Conservation (phyloP, 2,113 vertebrate species). For the Ranitomeya imitator region DNA sequence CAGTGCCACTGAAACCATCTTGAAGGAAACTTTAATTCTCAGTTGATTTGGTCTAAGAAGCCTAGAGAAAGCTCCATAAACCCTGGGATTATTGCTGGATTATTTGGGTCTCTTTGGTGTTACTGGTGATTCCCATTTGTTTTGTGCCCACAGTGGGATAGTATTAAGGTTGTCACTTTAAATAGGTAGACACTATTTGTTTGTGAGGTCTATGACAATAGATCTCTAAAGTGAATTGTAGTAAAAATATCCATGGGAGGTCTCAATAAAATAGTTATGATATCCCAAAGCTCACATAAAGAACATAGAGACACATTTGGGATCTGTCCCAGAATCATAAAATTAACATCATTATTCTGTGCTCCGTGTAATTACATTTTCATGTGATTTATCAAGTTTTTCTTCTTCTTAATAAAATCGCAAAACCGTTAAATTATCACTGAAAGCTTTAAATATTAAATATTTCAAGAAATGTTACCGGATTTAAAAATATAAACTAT, state of each 20-base stretch:
- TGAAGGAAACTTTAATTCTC: constrained; percentile 40
- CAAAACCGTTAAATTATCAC: neutral
- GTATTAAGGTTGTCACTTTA: neutral
- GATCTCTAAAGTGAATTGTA: constrained; percentile 1
- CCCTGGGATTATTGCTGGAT: constrained; percentile 26
- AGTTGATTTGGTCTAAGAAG: constrained; percentile 1
- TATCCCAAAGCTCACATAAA: constrained; percentile 1
- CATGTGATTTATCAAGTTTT: neutral
- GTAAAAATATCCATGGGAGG: constrained; percentile 26
- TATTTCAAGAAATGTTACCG: neutral
- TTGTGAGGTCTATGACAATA: neutral
- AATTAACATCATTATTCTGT: constrained; percentile 14
- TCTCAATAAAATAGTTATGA: neutral
- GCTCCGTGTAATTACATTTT: constrained; percentile 14
- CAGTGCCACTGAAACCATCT: constrained; percentile 31
- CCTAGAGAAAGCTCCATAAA: constrained; percentile 37
- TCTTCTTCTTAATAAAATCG: neutral
- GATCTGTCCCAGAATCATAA: constrained; percentile 16
- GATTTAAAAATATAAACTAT: neutral
- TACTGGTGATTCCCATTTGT: neutral
- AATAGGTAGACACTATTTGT: constrained; percentile 25
- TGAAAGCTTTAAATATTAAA: neutral
- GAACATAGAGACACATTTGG: neutral
- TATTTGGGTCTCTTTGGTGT: constrained; percentile 15
- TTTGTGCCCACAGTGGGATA: constrained; percentile 13